Evolutionary conservation across 1,140 invertebrate genomes (phyloP), one percentile per base, ranked within the genome.

Genomic region (Drosophila cardini): DNA sequence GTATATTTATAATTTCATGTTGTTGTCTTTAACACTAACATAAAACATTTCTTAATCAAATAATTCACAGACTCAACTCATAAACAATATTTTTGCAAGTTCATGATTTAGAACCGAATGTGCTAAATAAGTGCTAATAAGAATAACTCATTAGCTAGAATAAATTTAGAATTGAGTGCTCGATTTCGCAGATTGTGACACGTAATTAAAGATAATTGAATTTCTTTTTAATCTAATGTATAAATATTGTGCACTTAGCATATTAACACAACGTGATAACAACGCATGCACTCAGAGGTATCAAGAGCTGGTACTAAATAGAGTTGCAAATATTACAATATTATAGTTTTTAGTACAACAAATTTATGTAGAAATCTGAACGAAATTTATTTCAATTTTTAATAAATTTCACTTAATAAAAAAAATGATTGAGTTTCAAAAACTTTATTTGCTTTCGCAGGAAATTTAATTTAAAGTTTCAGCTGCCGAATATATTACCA

Each of bases 201-300:
- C n/a, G 21, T 15, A 52, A 52, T 34, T 52, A 52, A 52, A 15
- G 48, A 52, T 52, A 52, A 32, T 52, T 52, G 30, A 52, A 34
- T 15, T 52, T 34, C 7, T 15, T 32, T 52, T 30, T 52, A 52
- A 52, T 52, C 48, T 26, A 5, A 34, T 15, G 2, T 52, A 8
- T 4, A 45, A 5, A 15, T 26, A 26, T 26, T 26, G 21, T 26
- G 11, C 9, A 38, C 36, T 11, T 10, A 10, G 9, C 36, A 38
- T 43, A 15, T 15, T 13, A 43, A 43, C 13, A 15, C 11, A n/a
- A 2, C 9, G 9, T 18, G 15, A 45, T 45, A 45, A 45, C 42
- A n/a, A 42, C 4, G 4, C 10, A 26, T 26, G 21, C 21, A 26
- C 21, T 26, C 5, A 5, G 21, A 5, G 21, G 4, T 26, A 26